Evolutionary conservation across 2,113 vertebrate genomes (phyloP).

Genomic region (Panthera leo): DNA sequence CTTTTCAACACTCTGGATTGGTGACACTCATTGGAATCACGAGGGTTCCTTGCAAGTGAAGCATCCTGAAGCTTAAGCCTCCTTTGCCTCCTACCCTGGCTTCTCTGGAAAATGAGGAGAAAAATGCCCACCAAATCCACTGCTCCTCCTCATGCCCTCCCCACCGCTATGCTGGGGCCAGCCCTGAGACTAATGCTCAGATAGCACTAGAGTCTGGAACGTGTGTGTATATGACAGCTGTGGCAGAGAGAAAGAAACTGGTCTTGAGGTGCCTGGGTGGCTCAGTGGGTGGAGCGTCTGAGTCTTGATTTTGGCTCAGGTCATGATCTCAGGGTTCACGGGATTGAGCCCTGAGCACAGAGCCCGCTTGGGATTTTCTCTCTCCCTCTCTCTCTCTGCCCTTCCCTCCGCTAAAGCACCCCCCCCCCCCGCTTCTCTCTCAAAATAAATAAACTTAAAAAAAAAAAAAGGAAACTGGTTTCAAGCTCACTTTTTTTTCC

Average conservation of each 20-base stretch:
- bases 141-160: rapidly evolving
- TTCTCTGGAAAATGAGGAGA: neutral
- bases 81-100: neutral
- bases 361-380: no score
- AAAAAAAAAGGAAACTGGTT: neutral
- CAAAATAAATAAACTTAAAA: no score
- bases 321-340: no score
- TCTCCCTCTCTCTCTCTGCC: no score
- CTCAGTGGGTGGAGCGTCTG: no score
- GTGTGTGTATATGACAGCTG: rapidly evolving
- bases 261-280: no score
- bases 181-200: neutral
- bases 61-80: neutral
- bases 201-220: neutral
- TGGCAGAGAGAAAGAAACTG: neutral
- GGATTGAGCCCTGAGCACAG: no score
- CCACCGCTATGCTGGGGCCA: neutral
- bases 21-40: neutral
- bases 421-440: no score
- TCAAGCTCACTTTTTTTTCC: neutral
- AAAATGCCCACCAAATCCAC: neutral
- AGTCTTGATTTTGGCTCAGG: no score
- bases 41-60: neutral
- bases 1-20: neutral
- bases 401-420: no score